Conservation (phyloP, 1,140 invertebrate species). For the Cepaea nemoralis region DNA sequence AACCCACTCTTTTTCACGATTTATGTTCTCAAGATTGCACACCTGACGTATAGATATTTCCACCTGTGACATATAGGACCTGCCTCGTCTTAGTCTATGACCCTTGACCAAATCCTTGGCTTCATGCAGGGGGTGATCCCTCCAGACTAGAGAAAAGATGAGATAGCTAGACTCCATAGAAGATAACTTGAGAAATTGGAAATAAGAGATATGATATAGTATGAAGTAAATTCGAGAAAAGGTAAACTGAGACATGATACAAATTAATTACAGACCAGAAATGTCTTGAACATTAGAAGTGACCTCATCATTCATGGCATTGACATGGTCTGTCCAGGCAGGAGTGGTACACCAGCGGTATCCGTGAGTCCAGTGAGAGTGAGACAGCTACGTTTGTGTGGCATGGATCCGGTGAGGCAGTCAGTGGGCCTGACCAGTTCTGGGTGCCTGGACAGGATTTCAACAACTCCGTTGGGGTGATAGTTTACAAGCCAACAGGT, state of each 20-base stretch:
- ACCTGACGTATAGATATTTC: no score
- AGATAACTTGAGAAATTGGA: no score
- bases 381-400: neutral
- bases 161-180: no score
- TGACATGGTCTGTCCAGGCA: conserved; percentile 22
- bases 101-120: no score
- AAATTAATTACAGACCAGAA: neutral
- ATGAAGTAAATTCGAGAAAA: neutral
- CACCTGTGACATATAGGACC: no score
- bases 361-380: neutral
- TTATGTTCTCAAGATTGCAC: no score
- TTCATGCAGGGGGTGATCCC: no score
- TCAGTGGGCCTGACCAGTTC: neutral
- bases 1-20: no score
- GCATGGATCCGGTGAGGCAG: conserved; percentile 6
- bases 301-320: neutral
- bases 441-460: neutral
- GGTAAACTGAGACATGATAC: neutral
- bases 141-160: no score
- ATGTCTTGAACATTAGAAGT: neutral
- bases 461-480: neutral
- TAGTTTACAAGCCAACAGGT: conserved; percentile 23
- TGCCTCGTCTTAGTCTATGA: no score
- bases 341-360: conserved; percentile 46
- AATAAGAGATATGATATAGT: neutral